Base-by-base conservation (phyloP, 2,888 invertebrate genomes). In the Cheiracanthium punctorium region DNA sequence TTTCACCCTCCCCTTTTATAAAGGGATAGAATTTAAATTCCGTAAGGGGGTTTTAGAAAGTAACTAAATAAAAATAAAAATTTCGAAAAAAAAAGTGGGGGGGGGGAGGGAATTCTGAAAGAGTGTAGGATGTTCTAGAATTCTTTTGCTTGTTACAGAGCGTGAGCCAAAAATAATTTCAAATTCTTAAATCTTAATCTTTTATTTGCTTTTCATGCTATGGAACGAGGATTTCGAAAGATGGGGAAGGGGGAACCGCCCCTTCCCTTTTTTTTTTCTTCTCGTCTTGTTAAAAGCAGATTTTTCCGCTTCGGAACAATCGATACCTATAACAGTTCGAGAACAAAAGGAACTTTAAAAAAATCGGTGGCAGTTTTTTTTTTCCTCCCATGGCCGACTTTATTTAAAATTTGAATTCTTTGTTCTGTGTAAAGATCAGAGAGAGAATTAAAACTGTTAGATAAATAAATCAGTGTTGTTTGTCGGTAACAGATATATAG, bases 181-280 rank as follows among this genome's bases (percentile, higher is more conserved):
- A 41, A 82, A 82, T 82, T 82, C 82, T 82, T 82, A 82, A 82
- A 70, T 70, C 75, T 82, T 82, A 76, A 82, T 82, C 75, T 82
- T 82, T 82, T 82, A 75, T 81, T 81, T 81, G 81, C 81, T 74
- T 81, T 81, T 81, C 41, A 74, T 74, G 64, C 58, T 37, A 71
- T 30, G 58, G 65, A 64, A 58, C 32, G 70, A 17, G 70, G 80
- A 72, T 65, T 58, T 70, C 58, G 37, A 70, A 52, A 17, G 32
- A 4, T n/a, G 33, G 24, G 37, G 41, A 41, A 17, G 58, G 24
- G 70, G 20, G 41, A 33, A 1, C 12, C 12, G 32, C 30, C 28
- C 52, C 29, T 24, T 41, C 14, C 67, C 1, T 1, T 1, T 28
- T 17, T 2, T 28, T 28, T 29, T 17, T 58, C 70, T 80, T 67